Evolutionary conservation across 2,888 invertebrate genomes (phyloP).

Genomic region (Trissolcus japonicus): DNA sequence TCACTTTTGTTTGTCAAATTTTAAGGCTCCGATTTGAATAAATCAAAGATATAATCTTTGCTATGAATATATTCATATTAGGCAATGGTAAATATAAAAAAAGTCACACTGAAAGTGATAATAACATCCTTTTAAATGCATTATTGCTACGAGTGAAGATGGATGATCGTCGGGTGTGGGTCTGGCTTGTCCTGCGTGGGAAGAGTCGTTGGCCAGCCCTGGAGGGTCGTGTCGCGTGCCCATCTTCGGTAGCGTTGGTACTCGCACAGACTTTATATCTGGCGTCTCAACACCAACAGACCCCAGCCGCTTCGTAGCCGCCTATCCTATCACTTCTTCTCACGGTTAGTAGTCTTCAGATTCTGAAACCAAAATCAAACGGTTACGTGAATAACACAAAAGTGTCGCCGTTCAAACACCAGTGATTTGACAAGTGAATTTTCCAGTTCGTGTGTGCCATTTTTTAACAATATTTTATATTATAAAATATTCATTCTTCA

Average conservation of each 20-base stretch:
- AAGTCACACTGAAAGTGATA: no score
- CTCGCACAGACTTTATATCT: slow-evolving; percentile 72
- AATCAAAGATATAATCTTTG: no score
- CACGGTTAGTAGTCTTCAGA: slow-evolving; percentile 63
- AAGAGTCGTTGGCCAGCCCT: slow-evolving; percentile 72
- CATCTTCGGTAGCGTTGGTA: slow-evolving; percentile 73
- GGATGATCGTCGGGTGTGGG: slow-evolving; percentile 61
- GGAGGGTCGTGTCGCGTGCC: slow-evolving; percentile 72
- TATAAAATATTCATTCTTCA: background rate
- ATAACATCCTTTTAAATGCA: no score
- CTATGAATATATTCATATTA: no score
- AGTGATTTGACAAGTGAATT: no score
- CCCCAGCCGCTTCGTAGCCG: slow-evolving; percentile 73
- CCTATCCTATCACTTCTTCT: slow-evolving; percentile 69
- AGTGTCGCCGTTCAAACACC: background rate
- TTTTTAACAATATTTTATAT: no score
- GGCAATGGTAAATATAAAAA: no score
- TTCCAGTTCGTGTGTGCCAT: no score
- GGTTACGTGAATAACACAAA: slow-evolving; percentile 2
- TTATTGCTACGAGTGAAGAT: slow-evolving; percentile 13
- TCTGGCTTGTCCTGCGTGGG: slow-evolving; percentile 66
- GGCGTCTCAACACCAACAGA: slow-evolving; percentile 70
- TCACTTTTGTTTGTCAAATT: no score
- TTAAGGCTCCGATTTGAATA: no score
- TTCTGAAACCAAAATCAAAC: slow-evolving; percentile 1